phyloP scores from a whole-genome alignment of 92 coral and sea anemone genomes.

The Blastomussa wellsi region DNA sequence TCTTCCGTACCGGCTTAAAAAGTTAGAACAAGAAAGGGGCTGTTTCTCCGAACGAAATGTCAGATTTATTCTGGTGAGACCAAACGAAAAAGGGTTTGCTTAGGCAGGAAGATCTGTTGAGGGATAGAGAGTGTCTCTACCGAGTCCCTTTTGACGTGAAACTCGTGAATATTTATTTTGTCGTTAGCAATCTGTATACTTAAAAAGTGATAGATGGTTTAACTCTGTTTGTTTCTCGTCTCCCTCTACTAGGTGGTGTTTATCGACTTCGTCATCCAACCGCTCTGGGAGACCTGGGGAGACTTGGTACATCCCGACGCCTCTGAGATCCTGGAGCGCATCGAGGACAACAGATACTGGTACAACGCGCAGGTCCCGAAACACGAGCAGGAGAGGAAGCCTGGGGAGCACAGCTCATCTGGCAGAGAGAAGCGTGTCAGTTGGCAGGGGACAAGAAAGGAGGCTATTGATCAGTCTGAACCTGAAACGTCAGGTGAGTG shows the following conservation, averaged over 20 bases:
- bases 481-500: slow-evolving; percentile 83
- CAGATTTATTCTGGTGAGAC: too few relatives aligned
- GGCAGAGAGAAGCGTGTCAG: slow-evolving; percentile 90
- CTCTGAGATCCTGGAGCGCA: slow-evolving; percentile 83
- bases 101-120: too few relatives aligned
- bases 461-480: slow-evolving; percentile 92
- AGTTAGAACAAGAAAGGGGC: too few relatives aligned
- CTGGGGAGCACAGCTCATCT: slow-evolving; percentile 69
- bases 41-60: too few relatives aligned
- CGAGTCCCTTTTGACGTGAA: too few relatives aligned
- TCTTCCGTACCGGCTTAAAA: too few relatives aligned
- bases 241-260: slow-evolving; percentile 78
- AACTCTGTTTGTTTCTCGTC: not conserved
- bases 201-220: too few relatives aligned
- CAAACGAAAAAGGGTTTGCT: too few relatives aligned
- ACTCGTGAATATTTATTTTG: too few relatives aligned
- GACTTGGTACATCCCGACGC: slow-evolving; percentile 95
- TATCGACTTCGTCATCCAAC: slow-evolving; percentile 97
- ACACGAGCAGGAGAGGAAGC: slow-evolving; percentile 80
- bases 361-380: slow-evolving; percentile 91
- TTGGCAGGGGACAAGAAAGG: slow-evolving; percentile 96
- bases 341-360: slow-evolving; percentile 96
- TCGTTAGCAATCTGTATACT: too few relatives aligned
- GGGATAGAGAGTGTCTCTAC: too few relatives aligned
- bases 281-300: slow-evolving; percentile 99